These are phyloP conservation scores for Chondrosia reniformis DNA, from an alignment of 37 sponge, comb jelly and placozoan species.

Conservation along the genomic window DNA sequence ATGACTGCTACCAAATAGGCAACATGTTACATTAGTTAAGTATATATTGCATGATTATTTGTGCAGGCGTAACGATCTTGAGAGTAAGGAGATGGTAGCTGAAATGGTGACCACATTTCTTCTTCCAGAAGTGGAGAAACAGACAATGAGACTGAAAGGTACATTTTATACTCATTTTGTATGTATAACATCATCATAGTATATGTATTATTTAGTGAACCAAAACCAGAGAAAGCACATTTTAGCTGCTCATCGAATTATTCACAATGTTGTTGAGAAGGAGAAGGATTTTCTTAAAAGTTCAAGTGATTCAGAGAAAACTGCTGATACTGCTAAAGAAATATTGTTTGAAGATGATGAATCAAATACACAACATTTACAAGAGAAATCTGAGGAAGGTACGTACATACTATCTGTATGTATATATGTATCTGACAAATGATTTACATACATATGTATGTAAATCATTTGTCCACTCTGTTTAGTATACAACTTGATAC, in stretches of 20 bases:
- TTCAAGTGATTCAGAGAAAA: neutral
- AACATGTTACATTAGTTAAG: too few species aligned
- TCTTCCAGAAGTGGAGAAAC: constrained; percentile 94
- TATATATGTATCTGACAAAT: too few species aligned
- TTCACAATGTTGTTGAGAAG: constrained; percentile 50
- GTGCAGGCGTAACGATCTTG: constrained; percentile 37
- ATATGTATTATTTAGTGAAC: constrained; percentile 24
- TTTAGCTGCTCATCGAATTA: constrained; percentile 85
- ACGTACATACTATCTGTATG: too few species aligned
- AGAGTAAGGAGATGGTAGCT: constrained; percentile 80
- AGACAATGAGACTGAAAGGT: constrained; percentile 75
- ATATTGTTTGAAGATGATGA: neutral
- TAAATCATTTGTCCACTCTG: too few species aligned
- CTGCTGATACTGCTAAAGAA: neutral
- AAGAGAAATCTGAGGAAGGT: neutral
- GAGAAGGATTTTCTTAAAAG: neutral
- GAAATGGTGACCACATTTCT: constrained; percentile 92
- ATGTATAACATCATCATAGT: neutral
- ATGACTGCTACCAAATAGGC: too few species aligned
- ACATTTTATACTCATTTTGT: neutral
- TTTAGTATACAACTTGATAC: too few species aligned
- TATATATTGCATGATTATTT: neutral
- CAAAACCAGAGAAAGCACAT: constrained; percentile 58
- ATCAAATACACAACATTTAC: neutral
- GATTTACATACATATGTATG: too few species aligned